These are phyloP conservation scores for Dicranocentrus wangi DNA, from an alignment of 2,888 invertebrate species.

Conservation along the genomic window DNA sequence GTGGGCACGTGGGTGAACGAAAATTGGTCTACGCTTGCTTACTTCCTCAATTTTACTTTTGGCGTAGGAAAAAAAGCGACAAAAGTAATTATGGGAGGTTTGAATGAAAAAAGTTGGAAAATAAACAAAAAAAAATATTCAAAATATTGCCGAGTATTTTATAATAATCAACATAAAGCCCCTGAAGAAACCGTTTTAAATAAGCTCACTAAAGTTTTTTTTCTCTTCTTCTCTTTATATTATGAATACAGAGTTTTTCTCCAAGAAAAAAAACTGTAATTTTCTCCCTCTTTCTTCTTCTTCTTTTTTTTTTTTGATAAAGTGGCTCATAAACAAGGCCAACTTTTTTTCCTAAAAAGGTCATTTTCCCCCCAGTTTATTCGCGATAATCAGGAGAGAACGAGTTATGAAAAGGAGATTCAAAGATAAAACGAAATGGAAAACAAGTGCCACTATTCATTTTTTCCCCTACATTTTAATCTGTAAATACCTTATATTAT, in stretches of 20 bases:
- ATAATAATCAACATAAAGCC: too few relatives aligned
- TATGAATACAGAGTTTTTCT: too few relatives aligned
- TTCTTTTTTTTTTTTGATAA: not conserved
- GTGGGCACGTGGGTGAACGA: too few relatives aligned
- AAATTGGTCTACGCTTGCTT: too few relatives aligned
- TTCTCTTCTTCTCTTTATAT: too few relatives aligned
- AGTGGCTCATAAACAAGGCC: not conserved
- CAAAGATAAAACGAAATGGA: slow-evolving; percentile 1
- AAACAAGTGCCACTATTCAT: not conserved
- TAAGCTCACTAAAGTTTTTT: too few relatives aligned
- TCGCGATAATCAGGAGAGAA: not conserved
- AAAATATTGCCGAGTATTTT: slow-evolving; percentile 13
- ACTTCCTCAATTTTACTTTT: too few relatives aligned
- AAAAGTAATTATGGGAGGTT: too few relatives aligned
- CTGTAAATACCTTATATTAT: not conserved
- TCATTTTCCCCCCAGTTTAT: not conserved
- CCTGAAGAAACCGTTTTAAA: too few relatives aligned
- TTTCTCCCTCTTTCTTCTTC: too few relatives aligned
- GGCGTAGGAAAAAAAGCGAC: too few relatives aligned
- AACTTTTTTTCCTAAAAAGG: not conserved
- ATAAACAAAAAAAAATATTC: not conserved
- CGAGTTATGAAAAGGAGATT: not conserved
- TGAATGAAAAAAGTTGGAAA: slow-evolving; percentile 8
- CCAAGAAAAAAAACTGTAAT: slow-evolving; percentile 11
- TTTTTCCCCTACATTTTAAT: too few relatives aligned